Conservation (phyloP, 92 coral and sea anemone species). For the Epizoanthus stellaris region DNA sequence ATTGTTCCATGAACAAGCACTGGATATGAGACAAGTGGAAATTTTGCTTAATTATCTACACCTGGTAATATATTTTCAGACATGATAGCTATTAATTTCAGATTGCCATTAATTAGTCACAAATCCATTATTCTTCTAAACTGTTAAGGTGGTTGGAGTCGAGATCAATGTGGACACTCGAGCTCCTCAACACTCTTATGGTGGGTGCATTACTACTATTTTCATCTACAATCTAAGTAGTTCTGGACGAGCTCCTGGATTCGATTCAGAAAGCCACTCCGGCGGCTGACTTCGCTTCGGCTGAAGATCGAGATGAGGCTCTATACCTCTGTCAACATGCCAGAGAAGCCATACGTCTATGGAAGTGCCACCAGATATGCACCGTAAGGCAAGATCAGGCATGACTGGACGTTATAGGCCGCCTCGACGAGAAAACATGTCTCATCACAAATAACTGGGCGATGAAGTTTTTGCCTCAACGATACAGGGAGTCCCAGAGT, state of each 20-base stretch:
- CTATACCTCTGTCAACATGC: slow-evolving; percentile 32
- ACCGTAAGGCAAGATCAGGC: slow-evolving; percentile 47
- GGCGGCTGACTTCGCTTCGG: slow-evolving; percentile 11
- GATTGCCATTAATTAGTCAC: too few species aligned
- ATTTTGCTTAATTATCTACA: too few species aligned
- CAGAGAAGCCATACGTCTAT: background rate
- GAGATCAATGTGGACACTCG: too few species aligned
- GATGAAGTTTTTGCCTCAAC: slow-evolving; percentile 64
- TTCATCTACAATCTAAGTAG: too few species aligned
- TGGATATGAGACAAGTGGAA: too few species aligned
- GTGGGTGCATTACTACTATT: too few species aligned
- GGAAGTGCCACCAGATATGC: slow-evolving; percentile 50
- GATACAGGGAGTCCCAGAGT: slow-evolving; percentile 58
- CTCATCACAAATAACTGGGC: slow-evolving; percentile 61
- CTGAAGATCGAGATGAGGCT: slow-evolving; percentile 50
- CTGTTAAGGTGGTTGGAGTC: too few species aligned
- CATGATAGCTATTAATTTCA: too few species aligned
- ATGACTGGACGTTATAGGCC: slow-evolving; percentile 41
- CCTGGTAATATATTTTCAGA: too few species aligned
- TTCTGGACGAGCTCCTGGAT: slow-evolving; percentile 3
- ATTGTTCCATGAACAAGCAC: too few species aligned
- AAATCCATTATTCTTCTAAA: too few species aligned
- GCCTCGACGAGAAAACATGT: slow-evolving; percentile 33
- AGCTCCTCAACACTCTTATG: too few species aligned
- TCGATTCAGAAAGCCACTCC: slow-evolving; percentile 26